Evolutionary conservation across 2,113 vertebrate genomes (phyloP).

Genomic region (Megaleporinus macrocephalus): DNA sequence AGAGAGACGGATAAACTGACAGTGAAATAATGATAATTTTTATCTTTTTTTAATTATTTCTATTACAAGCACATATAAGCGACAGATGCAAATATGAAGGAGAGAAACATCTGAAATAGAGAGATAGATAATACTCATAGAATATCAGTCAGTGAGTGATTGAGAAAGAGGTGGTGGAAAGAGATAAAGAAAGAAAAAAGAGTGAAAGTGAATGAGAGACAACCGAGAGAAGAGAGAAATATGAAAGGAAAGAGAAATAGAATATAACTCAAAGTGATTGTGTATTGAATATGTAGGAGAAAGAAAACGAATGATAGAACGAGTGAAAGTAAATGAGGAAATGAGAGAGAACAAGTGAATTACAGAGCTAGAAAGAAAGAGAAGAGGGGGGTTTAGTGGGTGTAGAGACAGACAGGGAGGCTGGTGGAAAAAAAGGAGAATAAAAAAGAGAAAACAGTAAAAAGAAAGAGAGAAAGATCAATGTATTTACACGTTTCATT

Average conservation of each 20-base stretch:
- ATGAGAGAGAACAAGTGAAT: background rate
- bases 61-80: too few relatives aligned
- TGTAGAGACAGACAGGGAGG: slow-evolving; percentile 59
- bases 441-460: too few relatives aligned
- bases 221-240: slow-evolving; percentile 77
- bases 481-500: slow-evolving; percentile 99
- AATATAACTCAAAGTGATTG: too few relatives aligned
- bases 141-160: too few relatives aligned
- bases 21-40: background rate
- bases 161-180: background rate
- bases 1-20: background rate
- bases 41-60: too few relatives aligned
- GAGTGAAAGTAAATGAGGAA: too few relatives aligned
- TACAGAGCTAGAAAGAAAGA: background rate
- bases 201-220: slow-evolving; percentile 74
- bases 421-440: background rate
- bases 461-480: slow-evolving; percentile 85
- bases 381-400: slow-evolving; percentile 56
- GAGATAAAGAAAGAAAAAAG: too few relatives aligned
- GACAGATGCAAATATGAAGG: too few relatives aligned
- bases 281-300: too few relatives aligned
- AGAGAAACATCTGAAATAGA: too few relatives aligned
- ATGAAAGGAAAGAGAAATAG: too few relatives aligned
- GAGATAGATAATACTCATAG: too few relatives aligned
- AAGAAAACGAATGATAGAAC: slow-evolving; percentile 73